Conservation (phyloP, 64 coral and sea anemone species). For the Hydrozoanthus tunicans region DNA sequence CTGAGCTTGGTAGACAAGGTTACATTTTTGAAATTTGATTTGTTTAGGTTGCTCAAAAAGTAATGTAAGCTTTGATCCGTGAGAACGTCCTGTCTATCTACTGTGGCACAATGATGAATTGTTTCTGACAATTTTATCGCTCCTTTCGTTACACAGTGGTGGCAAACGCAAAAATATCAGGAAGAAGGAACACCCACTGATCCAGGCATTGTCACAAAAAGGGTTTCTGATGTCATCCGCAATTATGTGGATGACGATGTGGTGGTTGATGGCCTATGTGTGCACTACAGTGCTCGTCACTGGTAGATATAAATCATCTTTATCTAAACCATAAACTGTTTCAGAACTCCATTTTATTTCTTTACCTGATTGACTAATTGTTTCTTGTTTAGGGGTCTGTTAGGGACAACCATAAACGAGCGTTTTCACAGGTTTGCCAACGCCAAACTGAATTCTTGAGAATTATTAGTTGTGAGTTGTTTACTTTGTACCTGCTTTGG, state of each 20-base stretch:
- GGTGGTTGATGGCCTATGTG: background rate
- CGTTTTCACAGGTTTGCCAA: background rate
- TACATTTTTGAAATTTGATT: too few relatives aligned
- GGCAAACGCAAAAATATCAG: too few relatives aligned
- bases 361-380: background rate
- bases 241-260: background rate
- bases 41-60: too few relatives aligned
- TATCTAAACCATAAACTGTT: background rate
- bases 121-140: too few relatives aligned
- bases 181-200: background rate
- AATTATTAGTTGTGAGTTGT: background rate
- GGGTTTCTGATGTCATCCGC: background rate
- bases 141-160: too few relatives aligned
- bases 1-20: too few relatives aligned
- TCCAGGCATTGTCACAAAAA: slow-evolving; percentile 15
- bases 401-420: background rate
- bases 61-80: too few relatives aligned
- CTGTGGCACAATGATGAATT: too few relatives aligned
- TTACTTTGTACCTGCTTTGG: background rate
- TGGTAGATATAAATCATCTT: background rate
- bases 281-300: background rate
- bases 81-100: too few relatives aligned
- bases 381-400: background rate
- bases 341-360: background rate
- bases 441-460: background rate